These are phyloP conservation scores for Nannospalax galili DNA, from an alignment of 2,113 vertebrate species.

Conservation along the genomic window DNA sequence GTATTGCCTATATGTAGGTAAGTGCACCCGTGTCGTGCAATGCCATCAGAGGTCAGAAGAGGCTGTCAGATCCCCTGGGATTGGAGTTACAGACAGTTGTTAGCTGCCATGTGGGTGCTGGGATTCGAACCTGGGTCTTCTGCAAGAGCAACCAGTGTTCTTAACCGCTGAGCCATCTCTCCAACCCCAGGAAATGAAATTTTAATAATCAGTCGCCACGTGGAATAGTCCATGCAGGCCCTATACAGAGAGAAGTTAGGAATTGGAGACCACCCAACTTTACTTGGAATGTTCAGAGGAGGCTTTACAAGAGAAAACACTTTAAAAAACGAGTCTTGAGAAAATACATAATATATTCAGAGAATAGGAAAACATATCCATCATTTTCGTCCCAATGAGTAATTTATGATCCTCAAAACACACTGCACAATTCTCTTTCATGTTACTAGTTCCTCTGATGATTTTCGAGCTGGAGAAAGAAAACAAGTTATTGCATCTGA, in stretches of 20 bases:
- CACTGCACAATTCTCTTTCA: slow-evolving; percentile 57
- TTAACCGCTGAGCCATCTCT: too few species aligned
- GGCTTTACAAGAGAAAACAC: not conserved
- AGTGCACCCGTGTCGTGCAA: too few species aligned
- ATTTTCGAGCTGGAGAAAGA: slow-evolving; percentile 59
- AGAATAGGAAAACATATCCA: slow-evolving; percentile 60
- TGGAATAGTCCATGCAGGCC: not conserved
- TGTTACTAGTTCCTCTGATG: slow-evolving; percentile 57
- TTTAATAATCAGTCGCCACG: not conserved
- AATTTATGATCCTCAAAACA: slow-evolving; percentile 66
- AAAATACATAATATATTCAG: slow-evolving; percentile 48
- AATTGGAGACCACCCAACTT: not conserved
- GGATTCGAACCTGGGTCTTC: too few species aligned
- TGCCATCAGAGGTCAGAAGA: too few species aligned
- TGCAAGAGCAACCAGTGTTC: too few species aligned
- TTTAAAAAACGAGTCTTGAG: slow-evolving; percentile 41
- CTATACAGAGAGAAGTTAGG: not conserved
- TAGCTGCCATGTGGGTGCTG: too few species aligned
- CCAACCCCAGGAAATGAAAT: not conserved
- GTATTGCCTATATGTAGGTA: too few species aligned
- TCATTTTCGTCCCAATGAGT: slow-evolving; percentile 68
- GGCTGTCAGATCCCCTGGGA: too few species aligned
- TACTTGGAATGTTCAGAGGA: not conserved
- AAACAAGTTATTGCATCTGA: slow-evolving; percentile 69
- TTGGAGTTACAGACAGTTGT: too few species aligned